A percentile compares a stretch with the other conserved stretches of the same genome.
Conservation (phyloP, 2,113 vertebrate species). For the Anarrhichthys ocellatus region DNA sequence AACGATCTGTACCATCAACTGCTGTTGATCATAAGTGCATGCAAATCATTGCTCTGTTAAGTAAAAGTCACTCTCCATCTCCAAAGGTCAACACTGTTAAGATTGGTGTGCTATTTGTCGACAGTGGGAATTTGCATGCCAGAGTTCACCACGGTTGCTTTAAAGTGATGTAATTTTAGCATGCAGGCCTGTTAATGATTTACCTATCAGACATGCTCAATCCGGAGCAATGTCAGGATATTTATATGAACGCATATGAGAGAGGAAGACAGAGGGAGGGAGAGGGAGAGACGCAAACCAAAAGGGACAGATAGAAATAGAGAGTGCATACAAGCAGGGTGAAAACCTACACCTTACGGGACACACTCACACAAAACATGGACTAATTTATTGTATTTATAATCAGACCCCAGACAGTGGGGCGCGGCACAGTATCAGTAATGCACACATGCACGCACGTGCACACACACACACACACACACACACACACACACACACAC, state of each 20-base stretch:
- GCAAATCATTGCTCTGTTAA: background rate
- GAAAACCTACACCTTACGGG: constrained; percentile 16
- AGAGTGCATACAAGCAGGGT: background rate
- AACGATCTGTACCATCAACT: background rate
- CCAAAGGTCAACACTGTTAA: background rate
- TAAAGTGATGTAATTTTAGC: background rate
- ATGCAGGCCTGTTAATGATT: constrained; percentile 30
- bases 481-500: constrained; percentile 22
- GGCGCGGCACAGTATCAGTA: constrained; percentile 24
- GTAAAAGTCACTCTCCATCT: background rate
- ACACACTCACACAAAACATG: constrained; percentile 17
- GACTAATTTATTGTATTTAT: constrained; percentile 43
- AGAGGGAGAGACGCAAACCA: background rate
- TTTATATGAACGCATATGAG: constrained; percentile 5
- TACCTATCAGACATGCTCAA: constrained; percentile 10
- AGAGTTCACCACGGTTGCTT: background rate
- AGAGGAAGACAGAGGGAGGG: background rate
- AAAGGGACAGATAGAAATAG: background rate
- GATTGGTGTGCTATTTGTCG: background rate
- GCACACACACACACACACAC: constrained; percentile 12
- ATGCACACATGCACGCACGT: constrained; percentile 15
- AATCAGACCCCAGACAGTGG: constrained; percentile 42
- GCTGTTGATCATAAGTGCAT: background rate
- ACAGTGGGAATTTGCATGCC: background rate
- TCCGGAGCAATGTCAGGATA: background rate